phyloP scores from a whole-genome alignment of 2,113 vertebrate genomes.

The Mastomys coucha region DNA sequence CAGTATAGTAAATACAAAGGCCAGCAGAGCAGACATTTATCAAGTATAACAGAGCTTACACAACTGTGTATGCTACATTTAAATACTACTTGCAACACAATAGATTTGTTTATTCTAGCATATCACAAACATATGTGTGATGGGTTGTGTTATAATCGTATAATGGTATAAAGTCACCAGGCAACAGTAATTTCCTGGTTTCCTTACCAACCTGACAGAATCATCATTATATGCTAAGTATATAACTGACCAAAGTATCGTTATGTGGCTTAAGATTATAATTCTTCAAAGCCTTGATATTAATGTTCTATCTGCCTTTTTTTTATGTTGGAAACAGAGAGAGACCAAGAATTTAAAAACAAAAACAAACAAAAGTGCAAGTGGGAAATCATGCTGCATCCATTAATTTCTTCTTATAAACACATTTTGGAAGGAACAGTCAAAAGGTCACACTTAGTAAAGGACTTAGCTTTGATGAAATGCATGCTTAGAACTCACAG shows the following conservation, averaged over 20 bases:
- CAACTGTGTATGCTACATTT: too few species aligned
- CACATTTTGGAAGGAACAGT: background rate
- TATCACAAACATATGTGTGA: background rate
- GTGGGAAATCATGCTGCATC: background rate
- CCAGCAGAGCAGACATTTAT: background rate
- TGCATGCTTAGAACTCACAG: too few species aligned
- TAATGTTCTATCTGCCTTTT: background rate
- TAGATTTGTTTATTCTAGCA: background rate
- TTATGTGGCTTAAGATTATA: background rate
- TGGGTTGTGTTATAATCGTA: background rate
- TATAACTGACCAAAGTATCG: background rate
- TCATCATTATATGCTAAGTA: background rate
- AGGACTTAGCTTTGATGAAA: background rate
- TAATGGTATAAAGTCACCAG: background rate
- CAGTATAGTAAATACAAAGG: background rate
- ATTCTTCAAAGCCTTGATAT: background rate
- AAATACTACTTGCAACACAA: background rate
- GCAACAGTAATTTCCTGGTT: background rate
- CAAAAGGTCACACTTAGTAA: background rate
- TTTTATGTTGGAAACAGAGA: background rate
- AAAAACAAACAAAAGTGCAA: background rate
- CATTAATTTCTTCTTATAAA: background rate
- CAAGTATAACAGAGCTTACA: background rate
- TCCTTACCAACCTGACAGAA: background rate
- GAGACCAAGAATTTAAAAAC: background rate